Base-by-base conservation (phyloP, 1,140 invertebrate species). In the Mycetomoellerius zeteki region DNA sequence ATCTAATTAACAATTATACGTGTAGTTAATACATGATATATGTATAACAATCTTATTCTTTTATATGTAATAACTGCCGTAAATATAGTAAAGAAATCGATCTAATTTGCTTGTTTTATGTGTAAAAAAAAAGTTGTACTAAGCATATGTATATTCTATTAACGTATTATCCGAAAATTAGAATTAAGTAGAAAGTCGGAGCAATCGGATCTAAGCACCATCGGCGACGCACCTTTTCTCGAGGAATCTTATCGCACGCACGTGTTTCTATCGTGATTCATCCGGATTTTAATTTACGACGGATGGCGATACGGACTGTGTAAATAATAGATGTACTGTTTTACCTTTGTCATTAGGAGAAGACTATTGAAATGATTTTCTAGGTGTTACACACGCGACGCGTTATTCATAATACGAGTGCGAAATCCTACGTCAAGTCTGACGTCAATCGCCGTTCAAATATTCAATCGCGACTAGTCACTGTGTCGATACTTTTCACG, bases 361-460 rank as follows among this genome's bases (percentile, higher is more conserved):
- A 73, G 73, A 73, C 37, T 86, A 77, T 81, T 64, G 87, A 62
- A 81, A 72, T 67, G 19, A 75, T 88, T 81, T 88, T 76, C 69
- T 27, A 65, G 75, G 69, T 72, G 43, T 58, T n/a, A 37, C 19
- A 37, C 64, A 21, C 12, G 10, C 50, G 78, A 77, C n/a, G 1
- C 1, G 14, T 21, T 37, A 86, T 80, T 37, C 50, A 37, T 52
- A 65, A 85, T 52, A 67, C 64, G 71, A 85, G 24, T n/a, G 71
- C 62, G 78, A 85, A 87, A 76, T 56, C 52, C 58, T 86, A 75
- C 84, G 84, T 86, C 88, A 65, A 77, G 30, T 54, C 8, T 89
- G 88, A 89, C 88, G 87, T 89, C 88, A 90, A 78, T 88, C 52
- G 65, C 56, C 58, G 54, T 14, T 88, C 73, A 54, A 88, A 88